These are phyloP conservation scores for Anoplophora glabripennis DNA, from an alignment of 1,140 invertebrate species.

Conservation along the genomic window DNA sequence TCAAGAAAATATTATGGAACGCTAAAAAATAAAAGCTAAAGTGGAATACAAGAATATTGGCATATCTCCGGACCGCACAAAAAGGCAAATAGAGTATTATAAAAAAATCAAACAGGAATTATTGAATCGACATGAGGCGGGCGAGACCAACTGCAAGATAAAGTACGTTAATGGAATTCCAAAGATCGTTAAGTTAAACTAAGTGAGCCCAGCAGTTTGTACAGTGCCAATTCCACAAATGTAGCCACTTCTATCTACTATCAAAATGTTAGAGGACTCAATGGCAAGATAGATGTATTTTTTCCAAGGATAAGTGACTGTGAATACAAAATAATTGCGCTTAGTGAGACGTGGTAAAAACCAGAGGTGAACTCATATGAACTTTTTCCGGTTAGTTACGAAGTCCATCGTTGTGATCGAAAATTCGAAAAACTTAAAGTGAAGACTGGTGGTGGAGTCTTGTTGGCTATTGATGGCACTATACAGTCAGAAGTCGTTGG, in stretches of 20 bases:
- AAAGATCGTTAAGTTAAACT: not conserved
- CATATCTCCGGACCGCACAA: not conserved
- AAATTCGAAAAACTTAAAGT: not conserved
- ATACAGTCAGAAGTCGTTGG: conserved; percentile 1
- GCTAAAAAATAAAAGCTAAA: not conserved
- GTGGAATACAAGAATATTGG: not conserved
- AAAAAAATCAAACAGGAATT: conserved; percentile 1
- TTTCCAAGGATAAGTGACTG: not conserved
- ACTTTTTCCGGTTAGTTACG: conserved; percentile 1
- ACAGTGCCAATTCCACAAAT: not conserved
- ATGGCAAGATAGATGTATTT: conserved; percentile 9
- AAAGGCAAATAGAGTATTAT: conserved; percentile 5
- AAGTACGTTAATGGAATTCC: not conserved
- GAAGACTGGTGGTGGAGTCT: not conserved
- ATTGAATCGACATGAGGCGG: not conserved
- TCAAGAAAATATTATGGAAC: not conserved
- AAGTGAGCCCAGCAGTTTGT: not conserved
- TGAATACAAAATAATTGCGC: not conserved
- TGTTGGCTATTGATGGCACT: not conserved
- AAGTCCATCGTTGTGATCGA: not conserved
- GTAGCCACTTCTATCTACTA: not conserved
- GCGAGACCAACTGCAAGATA: not conserved
- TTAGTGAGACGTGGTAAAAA: conserved; percentile 2
- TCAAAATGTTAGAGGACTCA: conserved; percentile 2
- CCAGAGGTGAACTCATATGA: not conserved